Conservation (phyloP, 2,888 invertebrate species). For the Hirtodrosophila trivittata region DNA sequence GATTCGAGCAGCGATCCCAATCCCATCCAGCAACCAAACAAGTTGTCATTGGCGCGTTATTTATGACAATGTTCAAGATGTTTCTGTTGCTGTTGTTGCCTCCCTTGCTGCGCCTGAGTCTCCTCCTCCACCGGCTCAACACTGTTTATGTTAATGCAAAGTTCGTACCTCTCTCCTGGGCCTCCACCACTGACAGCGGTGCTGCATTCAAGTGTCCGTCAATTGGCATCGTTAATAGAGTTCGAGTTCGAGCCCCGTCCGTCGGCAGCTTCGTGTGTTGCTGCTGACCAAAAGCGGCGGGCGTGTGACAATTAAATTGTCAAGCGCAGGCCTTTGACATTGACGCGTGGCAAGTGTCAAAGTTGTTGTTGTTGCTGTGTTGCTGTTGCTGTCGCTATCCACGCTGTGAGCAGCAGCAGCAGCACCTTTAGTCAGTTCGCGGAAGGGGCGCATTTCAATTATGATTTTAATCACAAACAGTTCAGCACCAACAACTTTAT, state of each 20-base stretch:
- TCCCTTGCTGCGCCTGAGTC: conserved; percentile 21
- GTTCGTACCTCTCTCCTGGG: conserved; percentile 20
- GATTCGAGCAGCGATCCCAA: conserved; percentile 35
- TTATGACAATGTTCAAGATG: conserved; percentile 79
- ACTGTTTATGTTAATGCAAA: conserved; percentile 75
- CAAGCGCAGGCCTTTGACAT: conserved; percentile 64
- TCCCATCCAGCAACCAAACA: conserved; percentile 56
- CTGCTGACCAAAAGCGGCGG: conserved; percentile 74
- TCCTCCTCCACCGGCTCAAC: conserved; percentile 35
- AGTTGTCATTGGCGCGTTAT: conserved; percentile 77
- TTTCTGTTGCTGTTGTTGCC: conserved; percentile 60
- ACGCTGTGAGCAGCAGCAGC: neutral
- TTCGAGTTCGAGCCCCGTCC: conserved; percentile 52
- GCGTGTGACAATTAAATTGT: conserved; percentile 82
- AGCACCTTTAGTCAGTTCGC: conserved; percentile 18
- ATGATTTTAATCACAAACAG: conserved; percentile 65
- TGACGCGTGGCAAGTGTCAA: conserved; percentile 75
- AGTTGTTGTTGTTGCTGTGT: conserved; percentile 27
- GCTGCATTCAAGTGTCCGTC: conserved; percentile 77
- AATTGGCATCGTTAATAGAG: conserved; percentile 77
- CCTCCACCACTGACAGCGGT: conserved; percentile 58
- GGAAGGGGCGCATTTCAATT: conserved; percentile 63
- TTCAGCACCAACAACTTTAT: conserved; percentile 39
- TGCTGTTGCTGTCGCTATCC: conserved; percentile 15
- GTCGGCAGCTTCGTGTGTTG: conserved; percentile 60